Evolutionary conservation across 1,140 invertebrate genomes (phyloP), one percentile per base, ranked within the genome.

Genomic region (Drosophila miranda): DNA sequence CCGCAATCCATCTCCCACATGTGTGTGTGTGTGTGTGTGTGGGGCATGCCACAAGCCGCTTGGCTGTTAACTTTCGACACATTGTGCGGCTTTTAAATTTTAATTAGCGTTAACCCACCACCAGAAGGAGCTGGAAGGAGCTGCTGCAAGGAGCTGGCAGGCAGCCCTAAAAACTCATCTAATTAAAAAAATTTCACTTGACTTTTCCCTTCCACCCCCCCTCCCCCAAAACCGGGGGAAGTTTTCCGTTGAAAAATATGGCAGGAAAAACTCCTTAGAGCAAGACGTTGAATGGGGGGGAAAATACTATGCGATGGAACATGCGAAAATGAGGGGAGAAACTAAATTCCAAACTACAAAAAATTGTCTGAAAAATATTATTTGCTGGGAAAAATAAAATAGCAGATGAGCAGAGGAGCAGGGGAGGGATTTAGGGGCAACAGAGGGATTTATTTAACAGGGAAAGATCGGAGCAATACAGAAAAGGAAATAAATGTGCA

Each of bases 51-150:
- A 57, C 63, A 67, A 62, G 73, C 55, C 62, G 73, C 34, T 38
- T 38, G 34, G 34, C 78, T 75, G 77, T 74, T 82, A 88, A 87
- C 82, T 87, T 87, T 88, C 67, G 64, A 88, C 82, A 82, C 83
- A 87, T 82, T 88, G 82, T 88, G 82, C 78, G 82, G 82, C 82
- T 87, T 82, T 88, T 88, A 88, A 82, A 87, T 88, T 88, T 87
- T 87, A 87, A 87, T 87, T 87, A 87, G 78, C 83, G 70, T 48
- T 78, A 79, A 84, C 77, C 68, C 63, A 62, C 68, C 70, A 19
- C 19, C 60, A 48, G 61, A 64, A 75, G 62, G 44, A 60, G 75
- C 58, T 73, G 23, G 3, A 23, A 23, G 23, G 23, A 23, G 23
- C 23, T 19, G 16, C 16, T 16, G 16, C 16, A 16, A 19, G 19